These are phyloP conservation scores for Phrynocephalus guinanensis DNA, from an alignment of 2,797 vertebrate species.

Conservation along the genomic window DNA sequence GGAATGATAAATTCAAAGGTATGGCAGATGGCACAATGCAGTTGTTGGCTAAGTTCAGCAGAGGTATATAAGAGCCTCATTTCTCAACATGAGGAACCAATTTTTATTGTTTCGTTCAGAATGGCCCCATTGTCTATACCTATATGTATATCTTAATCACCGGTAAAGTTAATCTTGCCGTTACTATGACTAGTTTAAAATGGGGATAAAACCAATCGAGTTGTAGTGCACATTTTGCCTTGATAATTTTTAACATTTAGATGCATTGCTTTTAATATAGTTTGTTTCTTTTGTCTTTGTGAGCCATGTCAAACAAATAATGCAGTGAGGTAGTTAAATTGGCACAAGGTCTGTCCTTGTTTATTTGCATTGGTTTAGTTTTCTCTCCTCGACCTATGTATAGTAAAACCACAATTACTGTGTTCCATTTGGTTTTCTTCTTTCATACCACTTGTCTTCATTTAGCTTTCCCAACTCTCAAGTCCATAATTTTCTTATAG, in stretches of 20 bases:
- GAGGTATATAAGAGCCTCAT: background rate
- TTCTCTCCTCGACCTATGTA: constrained; percentile 16
- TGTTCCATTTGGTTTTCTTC: constrained; percentile 17
- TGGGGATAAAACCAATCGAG: background rate
- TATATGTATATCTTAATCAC: background rate
- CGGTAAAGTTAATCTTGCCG: background rate
- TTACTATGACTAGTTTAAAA: background rate
- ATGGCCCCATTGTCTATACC: background rate
- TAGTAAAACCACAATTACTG: constrained; percentile 20
- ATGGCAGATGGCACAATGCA: background rate
- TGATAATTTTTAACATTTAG: background rate
- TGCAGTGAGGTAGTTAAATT: background rate
- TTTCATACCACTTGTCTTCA: constrained; percentile 10
- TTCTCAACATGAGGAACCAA: background rate
- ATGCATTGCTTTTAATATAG: background rate
- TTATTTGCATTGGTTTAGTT: constrained; percentile 26
- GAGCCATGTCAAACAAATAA: background rate
- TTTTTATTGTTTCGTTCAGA: background rate
- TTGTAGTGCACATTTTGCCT: background rate
- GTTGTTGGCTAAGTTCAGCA: background rate
- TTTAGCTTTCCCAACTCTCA: constrained; percentile 23
- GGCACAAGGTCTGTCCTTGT: constrained; percentile 2
- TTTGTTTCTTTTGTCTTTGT: constrained; percentile 11
- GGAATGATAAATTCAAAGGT: background rate
- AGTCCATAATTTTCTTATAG: constrained; percentile 8